Base-by-base conservation (phyloP, 2,113 vertebrate species). In the Zingel zingel region DNA sequence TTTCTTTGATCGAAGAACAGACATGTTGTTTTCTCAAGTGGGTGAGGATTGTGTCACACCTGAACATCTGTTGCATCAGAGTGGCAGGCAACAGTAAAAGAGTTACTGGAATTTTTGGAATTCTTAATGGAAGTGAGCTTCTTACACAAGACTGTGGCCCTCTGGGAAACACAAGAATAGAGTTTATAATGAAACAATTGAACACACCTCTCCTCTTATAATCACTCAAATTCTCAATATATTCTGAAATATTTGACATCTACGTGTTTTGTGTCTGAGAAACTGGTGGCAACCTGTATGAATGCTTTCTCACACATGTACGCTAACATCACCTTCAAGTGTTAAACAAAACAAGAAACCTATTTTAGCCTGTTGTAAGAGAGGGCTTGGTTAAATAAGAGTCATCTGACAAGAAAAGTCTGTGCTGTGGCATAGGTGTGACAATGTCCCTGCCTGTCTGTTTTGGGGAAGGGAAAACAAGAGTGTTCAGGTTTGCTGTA, bases 61-160 rank as follows among this genome's bases (percentile, higher is more conserved):
- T 90, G 74, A 89, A 91, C 92, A 93, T 86, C 86, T 92, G 91
- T 73, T 88, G 54, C 77, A 70, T 85, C 69, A 81, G 77, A 86
- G 81, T 74, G 48, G 57, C 43, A 14, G 68, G 74, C 78, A 74
- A 33, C 72, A 78, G 73, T 69, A 61, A 76, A 80, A 79, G 39
- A 78, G 3, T n/a, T n/a, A n/a, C n/a, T n/a, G n/a, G n/a, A n/a
- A 70, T 85, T 48, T 58, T 59, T 74, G 81, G 69, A 80, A 67
- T 84, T 81, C 72, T 62, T 58, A 63, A 47, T 59, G 77, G 75
- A 80, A 63, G 73, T 70, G 6, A 43, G 47, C 58, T 53, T 36
- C 36, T 65, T 77, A 67, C 80, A 36, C 33, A 25, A 65, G 67
- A 78, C 48, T 27, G 19, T 19, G 64, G 45, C 23, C 36, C 14